These are phyloP conservation scores for Chromobotia macracanthus DNA, from an alignment of 2,797 vertebrate species.

Conservation along the genomic window DNA sequence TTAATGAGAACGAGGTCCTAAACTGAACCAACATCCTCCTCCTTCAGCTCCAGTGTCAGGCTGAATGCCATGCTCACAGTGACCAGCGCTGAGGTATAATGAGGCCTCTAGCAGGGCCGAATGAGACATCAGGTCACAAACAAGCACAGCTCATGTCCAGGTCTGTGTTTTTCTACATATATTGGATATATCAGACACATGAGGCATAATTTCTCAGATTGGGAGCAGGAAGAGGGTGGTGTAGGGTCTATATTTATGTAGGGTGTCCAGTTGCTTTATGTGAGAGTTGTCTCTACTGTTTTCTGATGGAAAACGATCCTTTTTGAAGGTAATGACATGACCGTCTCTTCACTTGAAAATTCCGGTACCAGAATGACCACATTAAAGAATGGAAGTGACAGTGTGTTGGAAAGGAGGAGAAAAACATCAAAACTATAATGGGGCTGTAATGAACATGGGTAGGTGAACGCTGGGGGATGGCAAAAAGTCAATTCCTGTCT, in stretches of 20 bases:
- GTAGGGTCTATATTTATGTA: constrained; percentile 4
- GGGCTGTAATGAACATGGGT: constrained; percentile 50
- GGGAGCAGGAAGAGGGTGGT: not conserved
- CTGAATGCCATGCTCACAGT: constrained; percentile 48
- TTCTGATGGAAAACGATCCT: constrained; percentile 52
- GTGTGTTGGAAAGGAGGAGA: constrained; percentile 36
- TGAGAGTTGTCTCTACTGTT: constrained; percentile 27
- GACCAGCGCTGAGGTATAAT: constrained; percentile 46
- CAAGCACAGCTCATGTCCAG: constrained; percentile 40
- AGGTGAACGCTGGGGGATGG: constrained; percentile 34
- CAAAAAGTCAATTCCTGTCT: constrained; percentile 58
- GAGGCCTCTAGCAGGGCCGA: constrained; percentile 48
- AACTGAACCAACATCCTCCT: constrained; percentile 35
- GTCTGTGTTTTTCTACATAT: constrained; percentile 18
- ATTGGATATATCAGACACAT: constrained; percentile 8
- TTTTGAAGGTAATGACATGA: constrained; percentile 57
- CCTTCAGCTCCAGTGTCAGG: constrained; percentile 30
- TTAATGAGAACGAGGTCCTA: constrained; percentile 56
- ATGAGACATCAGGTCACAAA: constrained; percentile 50
- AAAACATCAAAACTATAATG: constrained; percentile 53
- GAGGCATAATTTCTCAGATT: constrained; percentile 1
- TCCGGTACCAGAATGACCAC: constrained; percentile 50
- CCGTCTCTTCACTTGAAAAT: constrained; percentile 51
- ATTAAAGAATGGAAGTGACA: constrained; percentile 53
- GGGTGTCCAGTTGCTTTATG: constrained; percentile 14